Base-by-base conservation (phyloP, 2,888 invertebrate species). In the Cryptus armator region DNA sequence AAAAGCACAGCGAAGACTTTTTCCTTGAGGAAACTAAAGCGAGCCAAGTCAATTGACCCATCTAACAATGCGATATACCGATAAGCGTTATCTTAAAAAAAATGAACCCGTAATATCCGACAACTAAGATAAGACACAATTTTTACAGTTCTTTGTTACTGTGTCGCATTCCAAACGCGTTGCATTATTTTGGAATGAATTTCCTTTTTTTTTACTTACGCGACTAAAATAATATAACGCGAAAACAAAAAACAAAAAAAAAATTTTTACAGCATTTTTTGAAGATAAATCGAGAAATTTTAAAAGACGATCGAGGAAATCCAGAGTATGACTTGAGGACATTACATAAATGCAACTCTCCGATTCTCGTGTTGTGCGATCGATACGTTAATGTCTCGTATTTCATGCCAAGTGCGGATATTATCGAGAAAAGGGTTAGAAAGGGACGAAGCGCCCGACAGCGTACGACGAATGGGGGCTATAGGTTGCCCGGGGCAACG, bases 1-100 rank as follows among this genome's bases (percentile, higher is more conserved):
- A 56, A 19, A 56, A 19, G 51, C 56, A 46, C n/a, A 44, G 14
- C 7, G n/a, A 43, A 9, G 12, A 48, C 32, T 29, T 51, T 70
- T 32, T 80, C 19, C 29, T 37, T 24, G 70, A 14, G 14, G 37
- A 80, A 70, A 80, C 70, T 75, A 71, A 64, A 64, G 46, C 46
- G 53, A 84, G 83, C 70, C 32, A 66, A 84, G 79, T 75, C 72
- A 84, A 81, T 84, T 77, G 76, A 76, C 81, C 71, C 81, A 66
- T 72, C 70, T 80, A 70, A 75, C 81, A 51, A 81, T 72, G 44
- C 48, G 16, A 32, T 29, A 16, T 19, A 48, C 66, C 16, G 84
- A 84, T 84, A 84, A 81, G 81, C 48, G 56, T 72, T 84, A 84
- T 84, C 84, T 72, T 44, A 46, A 14, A 44, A n/a, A 56, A 71